Conservation (phyloP, 2,888 invertebrate species). For the Germaria angustata region DNA sequence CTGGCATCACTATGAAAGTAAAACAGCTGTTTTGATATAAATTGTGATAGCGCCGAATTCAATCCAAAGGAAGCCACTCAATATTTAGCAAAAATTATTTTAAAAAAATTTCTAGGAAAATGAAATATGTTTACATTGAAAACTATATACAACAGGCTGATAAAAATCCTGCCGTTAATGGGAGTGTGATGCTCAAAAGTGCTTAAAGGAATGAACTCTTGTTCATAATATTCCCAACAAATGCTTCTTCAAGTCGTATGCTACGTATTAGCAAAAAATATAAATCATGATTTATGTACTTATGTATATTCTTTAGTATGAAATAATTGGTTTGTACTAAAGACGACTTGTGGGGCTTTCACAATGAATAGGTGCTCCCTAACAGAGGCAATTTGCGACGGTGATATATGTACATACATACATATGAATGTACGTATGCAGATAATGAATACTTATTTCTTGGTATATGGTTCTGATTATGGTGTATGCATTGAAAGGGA, state of each 20-base stretch:
- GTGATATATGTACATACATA: constrained; percentile 90
- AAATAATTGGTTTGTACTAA: constrained; percentile 82
- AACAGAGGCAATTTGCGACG: constrained; percentile 83
- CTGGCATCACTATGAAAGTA: too few relatives aligned
- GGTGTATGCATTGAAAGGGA: constrained; percentile 81
- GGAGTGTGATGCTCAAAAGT: constrained; percentile 80
- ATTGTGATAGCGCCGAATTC: too few relatives aligned
- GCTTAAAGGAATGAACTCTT: background rate
- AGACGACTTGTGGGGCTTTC: constrained; percentile 84
- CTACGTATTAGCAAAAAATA: too few relatives aligned
- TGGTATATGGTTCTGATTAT: constrained; percentile 86
- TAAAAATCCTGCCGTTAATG: constrained; percentile 82
- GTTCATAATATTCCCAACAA: background rate
- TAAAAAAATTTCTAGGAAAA: constrained; percentile 35
- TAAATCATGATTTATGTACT: too few relatives aligned
- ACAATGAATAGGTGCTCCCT: constrained; percentile 88
- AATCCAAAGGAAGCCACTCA: too few relatives aligned
- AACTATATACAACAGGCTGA: constrained; percentile 81
- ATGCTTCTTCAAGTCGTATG: constrained; percentile 81
- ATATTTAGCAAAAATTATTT: too few relatives aligned
- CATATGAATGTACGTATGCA: too few relatives aligned
- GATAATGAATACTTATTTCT: constrained; percentile 85
- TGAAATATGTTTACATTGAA: constrained; percentile 81
- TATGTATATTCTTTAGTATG: constrained; percentile 81
- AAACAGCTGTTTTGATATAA: too few relatives aligned